Conservation (phyloP, 2,797 vertebrate species). For the Enteromius radiatus region DNA sequence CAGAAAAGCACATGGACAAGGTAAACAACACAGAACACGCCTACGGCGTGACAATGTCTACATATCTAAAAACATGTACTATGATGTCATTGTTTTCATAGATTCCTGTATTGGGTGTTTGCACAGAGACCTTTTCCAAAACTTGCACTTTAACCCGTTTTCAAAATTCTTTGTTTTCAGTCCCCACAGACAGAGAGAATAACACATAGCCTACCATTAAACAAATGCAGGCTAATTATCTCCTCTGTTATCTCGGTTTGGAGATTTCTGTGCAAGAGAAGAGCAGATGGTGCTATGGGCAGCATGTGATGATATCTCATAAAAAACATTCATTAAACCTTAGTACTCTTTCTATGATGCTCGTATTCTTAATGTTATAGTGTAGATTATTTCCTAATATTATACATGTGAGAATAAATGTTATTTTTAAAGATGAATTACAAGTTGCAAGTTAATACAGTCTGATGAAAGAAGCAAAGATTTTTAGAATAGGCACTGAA, state of each 20-base stretch:
- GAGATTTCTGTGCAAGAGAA: constrained; percentile 8
- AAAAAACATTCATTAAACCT: constrained; percentile 9
- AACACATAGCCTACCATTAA: background rate
- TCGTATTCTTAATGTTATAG: background rate
- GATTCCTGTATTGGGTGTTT: no score
- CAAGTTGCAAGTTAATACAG: background rate
- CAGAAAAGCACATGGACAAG: no score
- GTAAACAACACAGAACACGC: no score
- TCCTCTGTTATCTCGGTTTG: background rate
- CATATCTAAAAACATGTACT: no score
- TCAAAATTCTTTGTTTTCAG: no score
- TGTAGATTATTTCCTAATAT: background rate
- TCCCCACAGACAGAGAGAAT: background rate
- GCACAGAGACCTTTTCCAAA: no score
- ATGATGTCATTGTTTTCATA: no score
- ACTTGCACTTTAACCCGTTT: no score
- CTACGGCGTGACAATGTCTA: no score
- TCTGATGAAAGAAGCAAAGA: background rate
- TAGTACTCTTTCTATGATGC: background rate
- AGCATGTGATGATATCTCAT: background rate
- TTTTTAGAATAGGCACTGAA: background rate
- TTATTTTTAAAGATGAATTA: no score
- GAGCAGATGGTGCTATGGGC: background rate
- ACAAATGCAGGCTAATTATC: constrained; percentile 1
- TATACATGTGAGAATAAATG: background rate